Base-by-base conservation (phyloP, 1,140 invertebrate species). In the Atta colombica region DNA sequence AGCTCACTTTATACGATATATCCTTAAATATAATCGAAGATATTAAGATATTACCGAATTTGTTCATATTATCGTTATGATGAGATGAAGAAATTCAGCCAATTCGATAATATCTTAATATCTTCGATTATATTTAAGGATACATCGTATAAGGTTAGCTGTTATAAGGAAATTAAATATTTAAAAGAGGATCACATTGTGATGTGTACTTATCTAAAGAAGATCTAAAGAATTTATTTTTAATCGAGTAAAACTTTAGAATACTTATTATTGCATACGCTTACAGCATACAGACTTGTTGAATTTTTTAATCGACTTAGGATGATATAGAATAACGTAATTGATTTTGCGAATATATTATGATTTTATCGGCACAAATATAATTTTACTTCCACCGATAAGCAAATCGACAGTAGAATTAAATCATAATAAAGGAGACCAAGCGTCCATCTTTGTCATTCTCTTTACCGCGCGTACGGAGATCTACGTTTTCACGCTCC, bases 401-500 rank as follows among this genome's bases (percentile, higher is more conserved):
- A 5, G 14, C 53, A 28, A 63, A 75, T 12, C 21, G 35, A 8
- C 53, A 84, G 55, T 61, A 35, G 55, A 84, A 84, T 84, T 84
- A 84, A 84, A 84, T 84, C 80, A 84, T 84, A 84, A 84, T 84
- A 84, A 84, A 84, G 28, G 39, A 25, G 69, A 61, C n/a, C 55
- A 60, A 74, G 39, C 66, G 25, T 86, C 49, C 53, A 18, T 86
- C 77, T 86, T 49, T 61, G 28, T 86, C 65, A n/a, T 81, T 82
- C 66, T 82, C 77, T 61, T 81, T 81, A 51, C 58, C 31, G 61
- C 71, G 66, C 21, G 81, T 65, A 60, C 58, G 25, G 74, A 77
- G 77, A 90, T 86, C 71, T 88, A 72, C 65, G 65, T 77, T 63
- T 91, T 91, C n/a, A 88, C 89, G 89, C 89, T 78, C 72, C 77